phyloP scores from a whole-genome alignment of 2,113 vertebrate genomes.

The Psittacara wagleri region DNA sequence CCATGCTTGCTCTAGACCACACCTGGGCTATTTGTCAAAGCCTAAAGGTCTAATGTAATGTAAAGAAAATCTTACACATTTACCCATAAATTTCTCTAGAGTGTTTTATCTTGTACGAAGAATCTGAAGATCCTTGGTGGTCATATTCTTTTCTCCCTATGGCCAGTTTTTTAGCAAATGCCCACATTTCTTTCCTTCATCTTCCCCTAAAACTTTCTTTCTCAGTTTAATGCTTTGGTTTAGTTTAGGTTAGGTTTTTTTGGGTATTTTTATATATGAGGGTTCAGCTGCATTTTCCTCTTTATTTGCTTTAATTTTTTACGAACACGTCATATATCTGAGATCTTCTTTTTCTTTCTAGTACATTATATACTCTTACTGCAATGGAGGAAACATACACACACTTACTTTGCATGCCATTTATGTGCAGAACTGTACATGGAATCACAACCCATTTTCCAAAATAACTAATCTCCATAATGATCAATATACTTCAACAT shows the following conservation, averaged over 20 bases:
- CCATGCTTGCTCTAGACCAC: background rate
- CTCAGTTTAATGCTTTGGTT: background rate
- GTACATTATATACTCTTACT: background rate
- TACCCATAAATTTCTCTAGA: background rate
- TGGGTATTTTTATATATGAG: background rate
- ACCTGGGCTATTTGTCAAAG: background rate
- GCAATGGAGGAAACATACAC: background rate
- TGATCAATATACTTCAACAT: background rate
- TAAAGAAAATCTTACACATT: background rate
- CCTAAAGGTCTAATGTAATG: background rate
- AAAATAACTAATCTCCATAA: background rate
- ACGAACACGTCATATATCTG: fast-evolving
- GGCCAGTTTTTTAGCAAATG: background rate
- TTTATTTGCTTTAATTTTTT: background rate
- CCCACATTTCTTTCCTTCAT: background rate
- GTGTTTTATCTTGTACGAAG: background rate
- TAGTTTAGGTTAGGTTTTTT: fast-evolving
- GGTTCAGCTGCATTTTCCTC: background rate
- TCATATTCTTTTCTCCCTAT: background rate
- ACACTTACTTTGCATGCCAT: fast-evolving
- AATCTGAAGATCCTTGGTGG: background rate
- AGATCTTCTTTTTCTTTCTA: background rate
- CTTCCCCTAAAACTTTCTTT: background rate
- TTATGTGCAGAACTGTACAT: background rate
- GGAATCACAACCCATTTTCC: background rate